Percentiles rank a stretch among this genome's conserved stretches.
phyloP scores from a whole-genome alignment of 2,888 invertebrate species.

The Rhopalosiphum nymphaeae region DNA sequence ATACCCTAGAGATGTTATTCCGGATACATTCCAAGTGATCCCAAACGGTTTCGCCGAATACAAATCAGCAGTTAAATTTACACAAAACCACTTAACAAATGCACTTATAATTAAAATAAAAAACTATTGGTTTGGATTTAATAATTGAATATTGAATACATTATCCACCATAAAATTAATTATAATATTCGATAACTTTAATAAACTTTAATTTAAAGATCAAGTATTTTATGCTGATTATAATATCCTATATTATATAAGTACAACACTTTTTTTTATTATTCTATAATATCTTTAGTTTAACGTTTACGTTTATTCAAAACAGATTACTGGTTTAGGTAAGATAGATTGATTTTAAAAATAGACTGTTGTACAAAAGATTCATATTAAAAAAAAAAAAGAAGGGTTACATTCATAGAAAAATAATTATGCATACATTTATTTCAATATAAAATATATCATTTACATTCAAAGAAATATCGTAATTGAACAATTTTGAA shows the following conservation, averaged over 20 bases:
- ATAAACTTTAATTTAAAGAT: conserved; percentile 6
- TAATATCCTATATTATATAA: background rate
- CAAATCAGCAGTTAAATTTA: conserved; percentile 31
- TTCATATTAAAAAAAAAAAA: background rate
- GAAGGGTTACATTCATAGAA: background rate
- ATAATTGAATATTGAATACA: conserved; percentile 5
- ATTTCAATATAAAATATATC: background rate
- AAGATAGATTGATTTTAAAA: background rate
- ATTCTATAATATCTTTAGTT: background rate
- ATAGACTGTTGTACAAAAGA: background rate
- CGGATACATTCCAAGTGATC: conserved; percentile 14
- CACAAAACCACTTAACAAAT: conserved; percentile 13
- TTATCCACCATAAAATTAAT: background rate
- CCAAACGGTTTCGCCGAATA: conserved; percentile 14
- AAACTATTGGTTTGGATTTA: background rate
- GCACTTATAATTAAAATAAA: conserved; percentile 4
- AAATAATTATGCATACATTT: background rate
- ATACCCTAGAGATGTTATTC: conserved; percentile 7
- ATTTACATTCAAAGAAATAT: background rate
- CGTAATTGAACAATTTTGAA: background rate
- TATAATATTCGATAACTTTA: background rate
- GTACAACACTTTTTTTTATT: background rate
- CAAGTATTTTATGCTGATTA: background rate
- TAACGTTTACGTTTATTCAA: background rate
- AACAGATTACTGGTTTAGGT: background rate